Conservation (phyloP, 2,113 vertebrate genomes). For the Calidris pygmaea region DNA sequence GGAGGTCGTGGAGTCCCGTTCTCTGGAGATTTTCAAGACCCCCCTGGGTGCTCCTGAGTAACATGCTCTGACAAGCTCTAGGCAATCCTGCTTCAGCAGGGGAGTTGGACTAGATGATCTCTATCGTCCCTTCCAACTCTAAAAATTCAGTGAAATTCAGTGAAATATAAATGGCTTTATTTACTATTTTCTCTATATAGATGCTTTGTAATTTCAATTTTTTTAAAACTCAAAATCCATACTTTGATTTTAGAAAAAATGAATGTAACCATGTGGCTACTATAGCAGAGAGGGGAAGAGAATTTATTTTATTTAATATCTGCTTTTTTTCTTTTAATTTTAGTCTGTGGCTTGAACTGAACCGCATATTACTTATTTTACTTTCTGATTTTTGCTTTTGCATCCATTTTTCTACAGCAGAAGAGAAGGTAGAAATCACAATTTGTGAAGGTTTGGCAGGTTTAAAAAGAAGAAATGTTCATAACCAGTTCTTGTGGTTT, state of each 20-base stretch:
- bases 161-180: background rate
- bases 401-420: background rate
- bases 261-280: background rate
- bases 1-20: too few species aligned
- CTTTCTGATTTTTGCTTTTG: background rate
- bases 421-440: background rate
- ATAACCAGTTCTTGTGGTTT: background rate
- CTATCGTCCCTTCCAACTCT: too few species aligned
- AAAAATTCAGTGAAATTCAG: too few species aligned
- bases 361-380: background rate
- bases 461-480: background rate
- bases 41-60: too few species aligned
- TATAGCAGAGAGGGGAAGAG: accelerated
- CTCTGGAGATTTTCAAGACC: too few species aligned
- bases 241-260: background rate
- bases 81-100: too few species aligned
- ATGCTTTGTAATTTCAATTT: background rate
- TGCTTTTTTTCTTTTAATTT: background rate
- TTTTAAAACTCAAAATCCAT: background rate
- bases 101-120: too few species aligned
- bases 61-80: too few species aligned
- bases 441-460: background rate
- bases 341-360: background rate
- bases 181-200: background rate
- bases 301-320: background rate